Base-by-base conservation (phyloP, 2,888 invertebrate species). In the Dascillus cervinus region DNA sequence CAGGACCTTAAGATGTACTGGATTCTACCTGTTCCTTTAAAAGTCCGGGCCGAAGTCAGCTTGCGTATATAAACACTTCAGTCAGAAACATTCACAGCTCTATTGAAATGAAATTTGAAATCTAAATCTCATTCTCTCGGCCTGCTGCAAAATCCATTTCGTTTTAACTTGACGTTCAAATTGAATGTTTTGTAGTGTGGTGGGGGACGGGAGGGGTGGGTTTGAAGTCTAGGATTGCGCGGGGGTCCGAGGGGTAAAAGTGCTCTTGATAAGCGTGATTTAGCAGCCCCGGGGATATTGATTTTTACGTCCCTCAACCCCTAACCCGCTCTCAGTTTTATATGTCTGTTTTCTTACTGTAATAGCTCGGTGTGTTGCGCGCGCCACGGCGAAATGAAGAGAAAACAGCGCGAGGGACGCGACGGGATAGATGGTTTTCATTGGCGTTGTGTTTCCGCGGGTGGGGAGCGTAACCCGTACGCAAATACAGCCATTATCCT, bases 211-310 rank as follows among this genome's bases (percentile, higher is more conserved):
- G 53, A 52, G 47, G 47, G 47, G 41, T 43, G 45, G 33, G 46
- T 34, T 49, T 45, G 41, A 34, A 43, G 42, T 46, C 43, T 47
- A 27, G 41, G 36, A 31, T 38, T 37, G 41, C 38, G 37, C n/a
- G n/a, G n/a, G 40, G 44, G 43, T 39, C 17, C 37, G 49, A 43
- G 53, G 56, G 60, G 62, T 60, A 61, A 63, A 65, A 65, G 64
- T 66, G 64, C 66, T 67, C 66, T 67, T 67, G 67, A 67, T 66
- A 66, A 67, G 67, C 77, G 77, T 78, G 79, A 78, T 79, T 79
- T 79, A 78, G 77, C 77, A 77, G 77, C 77, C 77, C 77, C 75
- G 75, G 69, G 77, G 77, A 77, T 66, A 66, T 66, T 66, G 66
- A 66, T 66, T 66, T 68, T 67, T 66, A 62, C 64, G 64, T 60